Base-by-base conservation (phyloP, 2,113 vertebrate species). In the Erythrocercus mccallii region DNA sequence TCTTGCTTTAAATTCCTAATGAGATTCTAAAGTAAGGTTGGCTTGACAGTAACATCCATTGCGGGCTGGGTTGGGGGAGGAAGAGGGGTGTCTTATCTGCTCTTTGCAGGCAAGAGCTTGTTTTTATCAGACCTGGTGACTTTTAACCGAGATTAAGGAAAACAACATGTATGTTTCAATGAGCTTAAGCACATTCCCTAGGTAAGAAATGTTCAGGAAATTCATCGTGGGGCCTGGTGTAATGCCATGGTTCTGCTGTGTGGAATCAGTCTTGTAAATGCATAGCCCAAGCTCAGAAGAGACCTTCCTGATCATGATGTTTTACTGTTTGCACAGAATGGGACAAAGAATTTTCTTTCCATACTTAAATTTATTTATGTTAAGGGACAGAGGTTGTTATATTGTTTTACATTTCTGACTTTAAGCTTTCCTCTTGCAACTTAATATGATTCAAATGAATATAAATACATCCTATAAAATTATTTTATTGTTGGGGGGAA, bases 61-160 rank as follows among this genome's bases (percentile, higher is more conserved):
- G 53, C 44, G 69, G 70, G 20, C n/a, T 57, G 31, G n/a, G 3
- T 2, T 66, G 25, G 35, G 31, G 23, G 35, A 66, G 48, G 56
- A 83, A 48, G n/a, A 48, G 42, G 5, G 15, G 5, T 51, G 16
- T 61, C 30, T 94, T 86, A 71, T 37, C 71, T 74, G 40, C 68
- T 86, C 11, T 54, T 77, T 0, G 0, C 82, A 83, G 79, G 22
- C 47, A 68, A 88, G 76, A 66, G 19, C 50, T 76, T 88, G 76
- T 65, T 76, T 42, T 68, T 82, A 51, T 81, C 90, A 82, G 37
- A 61, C 79, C 7, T 16, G 5, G 18, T 77, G 76, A 70, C 76
- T 93, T 90, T 86, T 19, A 81, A 31, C 30, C 71, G 60, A 88
- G 80, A 56, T 77, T 69, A 81, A 69, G 64, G 86, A 70, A 82